Conservation (phyloP, 2,797 vertebrate species). For the Falco berigora region DNA sequence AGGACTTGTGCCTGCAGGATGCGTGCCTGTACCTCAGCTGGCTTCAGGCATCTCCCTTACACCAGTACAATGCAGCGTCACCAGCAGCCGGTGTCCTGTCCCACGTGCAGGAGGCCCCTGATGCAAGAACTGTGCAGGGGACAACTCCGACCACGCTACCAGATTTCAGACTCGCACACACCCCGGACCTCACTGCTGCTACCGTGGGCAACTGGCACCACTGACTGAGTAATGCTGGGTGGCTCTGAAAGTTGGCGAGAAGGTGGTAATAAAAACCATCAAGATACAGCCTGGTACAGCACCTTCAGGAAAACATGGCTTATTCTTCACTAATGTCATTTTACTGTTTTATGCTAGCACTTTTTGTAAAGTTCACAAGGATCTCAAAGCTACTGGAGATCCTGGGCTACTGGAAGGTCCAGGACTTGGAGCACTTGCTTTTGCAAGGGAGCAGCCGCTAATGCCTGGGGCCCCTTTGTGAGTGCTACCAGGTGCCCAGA, state of each 20-base stretch:
- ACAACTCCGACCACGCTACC: not conserved
- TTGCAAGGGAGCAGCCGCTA: not conserved
- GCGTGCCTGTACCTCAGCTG: not conserved
- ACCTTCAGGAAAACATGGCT: not conserved
- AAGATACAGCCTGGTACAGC: not conserved
- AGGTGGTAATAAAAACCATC: not conserved
- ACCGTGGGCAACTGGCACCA: not conserved
- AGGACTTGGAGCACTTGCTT: not conserved
- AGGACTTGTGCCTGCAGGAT: not conserved
- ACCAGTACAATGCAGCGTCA: not conserved
- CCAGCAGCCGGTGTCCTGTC: not conserved
- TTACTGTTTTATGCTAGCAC: not conserved
- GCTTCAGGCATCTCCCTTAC: not conserved
- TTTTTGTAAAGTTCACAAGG: not conserved
- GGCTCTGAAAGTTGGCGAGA: not conserved
- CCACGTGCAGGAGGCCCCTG: rapidly evolving
- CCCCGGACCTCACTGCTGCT: not conserved
- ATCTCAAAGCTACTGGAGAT: not conserved
- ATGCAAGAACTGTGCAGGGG: not conserved
- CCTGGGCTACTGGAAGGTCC: not conserved
- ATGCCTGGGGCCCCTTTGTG: not conserved
- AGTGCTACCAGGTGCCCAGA: not conserved
- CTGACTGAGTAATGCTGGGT: not conserved
- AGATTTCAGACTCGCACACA: not conserved
- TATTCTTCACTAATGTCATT: not conserved